Conservation (phyloP, 2,888 invertebrate genomes). For the Nomada hirtipes region DNA sequence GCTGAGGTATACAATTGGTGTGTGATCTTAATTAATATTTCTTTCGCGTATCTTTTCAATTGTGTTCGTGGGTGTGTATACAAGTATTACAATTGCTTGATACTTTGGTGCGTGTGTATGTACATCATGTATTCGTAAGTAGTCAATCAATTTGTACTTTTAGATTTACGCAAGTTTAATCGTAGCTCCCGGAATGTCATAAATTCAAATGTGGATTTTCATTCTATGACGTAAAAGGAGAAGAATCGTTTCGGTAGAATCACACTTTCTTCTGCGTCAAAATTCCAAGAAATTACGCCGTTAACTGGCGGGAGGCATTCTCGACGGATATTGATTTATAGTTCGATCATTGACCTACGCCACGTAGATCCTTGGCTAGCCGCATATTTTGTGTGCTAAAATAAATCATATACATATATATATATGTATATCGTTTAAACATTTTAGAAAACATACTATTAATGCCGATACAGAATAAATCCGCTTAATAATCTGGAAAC, state of each 20-base stretch:
- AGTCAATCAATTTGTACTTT: constrained; percentile 20
- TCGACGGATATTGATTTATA: constrained; percentile 37
- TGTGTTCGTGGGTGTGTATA: neutral
- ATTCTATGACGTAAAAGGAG: neutral
- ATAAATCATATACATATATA: constrained; percentile 19
- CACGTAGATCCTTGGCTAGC: constrained; percentile 51
- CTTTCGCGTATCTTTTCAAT: constrained; percentile 16
- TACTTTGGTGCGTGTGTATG: neutral
- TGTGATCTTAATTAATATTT: constrained; percentile 44
- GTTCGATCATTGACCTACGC: constrained; percentile 59
- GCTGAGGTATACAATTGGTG: constrained; percentile 34
- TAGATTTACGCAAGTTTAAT: constrained; percentile 8
- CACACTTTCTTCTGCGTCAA: constrained; percentile 7
- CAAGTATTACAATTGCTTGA: neutral
- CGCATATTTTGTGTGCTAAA: constrained; percentile 14
- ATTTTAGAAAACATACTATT: constrained; percentile 1
- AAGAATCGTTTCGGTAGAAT: neutral
- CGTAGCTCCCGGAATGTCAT: neutral
- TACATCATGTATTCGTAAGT: neutral
- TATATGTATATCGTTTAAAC: constrained; percentile 9
- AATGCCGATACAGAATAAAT: neutral
- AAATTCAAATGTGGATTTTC: neutral
- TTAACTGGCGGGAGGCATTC: constrained; percentile 2
- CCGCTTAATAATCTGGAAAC: neutral
- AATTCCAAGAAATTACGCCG: constrained; percentile 8